Evolutionary conservation across 2,888 invertebrate genomes (phyloP), one percentile per base, ranked within the genome.

Genomic region (Nomada fucata): DNA sequence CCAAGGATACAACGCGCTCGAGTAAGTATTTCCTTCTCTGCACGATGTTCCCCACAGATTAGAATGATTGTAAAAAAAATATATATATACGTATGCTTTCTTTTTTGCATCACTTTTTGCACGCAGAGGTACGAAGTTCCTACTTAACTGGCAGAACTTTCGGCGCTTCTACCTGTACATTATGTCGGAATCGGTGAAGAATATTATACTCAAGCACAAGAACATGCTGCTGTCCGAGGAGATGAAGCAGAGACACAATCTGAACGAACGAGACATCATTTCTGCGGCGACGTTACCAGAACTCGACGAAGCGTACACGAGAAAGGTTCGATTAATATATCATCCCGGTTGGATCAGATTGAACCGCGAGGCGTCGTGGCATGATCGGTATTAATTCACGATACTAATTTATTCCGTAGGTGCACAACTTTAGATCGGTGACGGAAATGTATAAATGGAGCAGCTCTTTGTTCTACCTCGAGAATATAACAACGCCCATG

Each of bases 151-250:
- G 98, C 96, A 97, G 92, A 97, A 98, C 93, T 96, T 98, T 94
- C 95, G 98, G 20, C 96, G 98, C 2, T 96, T 97, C 91, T 99
- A 99, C 94, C 94, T 98, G 77, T 98, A 97, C 94, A 96, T 97
- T 79, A 98, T 99, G 97, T 98, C 98, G 0, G 98, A 98, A 93
- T 98, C 98, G 93, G 96, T 98, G 93, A 97, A 97, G 88, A 96
- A 96, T 91, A 96, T 98, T 79, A 97, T 99, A 86, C 95, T 97
- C n/a, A 95, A 96, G 71, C 98, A 98, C 94, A 96, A 97, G 89
- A 95, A 96, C 85, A 95, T 96, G 78, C 94, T 98, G 72, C 94
- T 98, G 65, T 96, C 96, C 26, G 96, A 96, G 60, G 97, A 97
- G 63, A 95, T 97, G 23, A 97, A 96, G 92, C 95, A 94, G 74